Percentiles rank a stretch among this genome's conserved stretches.
phyloP scores from a whole-genome alignment of 2,888 invertebrate genomes.

The Dioctria linearis region DNA sequence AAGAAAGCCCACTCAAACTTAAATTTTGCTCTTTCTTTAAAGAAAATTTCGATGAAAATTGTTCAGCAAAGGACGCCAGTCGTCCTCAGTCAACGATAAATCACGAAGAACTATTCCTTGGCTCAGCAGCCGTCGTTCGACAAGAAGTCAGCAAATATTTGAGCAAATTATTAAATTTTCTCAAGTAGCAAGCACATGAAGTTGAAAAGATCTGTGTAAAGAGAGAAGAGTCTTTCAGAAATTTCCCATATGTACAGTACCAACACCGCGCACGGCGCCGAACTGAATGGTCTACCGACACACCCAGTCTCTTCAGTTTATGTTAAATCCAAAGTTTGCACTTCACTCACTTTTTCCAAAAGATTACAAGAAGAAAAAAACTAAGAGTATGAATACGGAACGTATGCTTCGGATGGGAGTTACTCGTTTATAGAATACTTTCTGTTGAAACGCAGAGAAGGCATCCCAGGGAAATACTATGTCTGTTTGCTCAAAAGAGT shows the following conservation, averaged over 20 bases:
- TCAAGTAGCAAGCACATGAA: conserved; percentile 43
- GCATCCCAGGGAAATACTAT: background rate
- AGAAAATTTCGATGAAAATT: background rate
- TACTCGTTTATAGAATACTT: conserved; percentile 22
- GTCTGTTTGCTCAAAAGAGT: conserved; percentile 33
- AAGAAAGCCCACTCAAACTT: conserved; percentile 22
- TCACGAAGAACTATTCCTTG: conserved; percentile 44
- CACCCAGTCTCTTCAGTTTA: conserved; percentile 23
- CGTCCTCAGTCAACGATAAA: conserved; percentile 9
- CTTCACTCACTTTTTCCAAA: conserved; percentile 48
- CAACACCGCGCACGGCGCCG: too few species aligned
- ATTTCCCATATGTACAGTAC: conserved; percentile 6
- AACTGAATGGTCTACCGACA: too few species aligned
- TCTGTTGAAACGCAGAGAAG: background rate
- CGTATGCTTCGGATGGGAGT: background rate
- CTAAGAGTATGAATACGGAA: background rate
- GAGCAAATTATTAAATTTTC: conserved; percentile 53
- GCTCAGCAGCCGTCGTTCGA: conserved; percentile 36
- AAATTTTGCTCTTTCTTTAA: background rate
- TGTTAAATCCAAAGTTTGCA: conserved; percentile 53
- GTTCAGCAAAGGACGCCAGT: background rate
- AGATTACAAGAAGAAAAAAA: conserved; percentile 41
- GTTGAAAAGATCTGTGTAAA: conserved; percentile 30
- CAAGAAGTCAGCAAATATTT: conserved; percentile 50
- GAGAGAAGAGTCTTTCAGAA: conserved; percentile 31